A percentile compares a stretch with the other conserved stretches of the same genome.
phyloP scores from a whole-genome alignment of 1,140 invertebrate species.

The Euborellia annulipes region DNA sequence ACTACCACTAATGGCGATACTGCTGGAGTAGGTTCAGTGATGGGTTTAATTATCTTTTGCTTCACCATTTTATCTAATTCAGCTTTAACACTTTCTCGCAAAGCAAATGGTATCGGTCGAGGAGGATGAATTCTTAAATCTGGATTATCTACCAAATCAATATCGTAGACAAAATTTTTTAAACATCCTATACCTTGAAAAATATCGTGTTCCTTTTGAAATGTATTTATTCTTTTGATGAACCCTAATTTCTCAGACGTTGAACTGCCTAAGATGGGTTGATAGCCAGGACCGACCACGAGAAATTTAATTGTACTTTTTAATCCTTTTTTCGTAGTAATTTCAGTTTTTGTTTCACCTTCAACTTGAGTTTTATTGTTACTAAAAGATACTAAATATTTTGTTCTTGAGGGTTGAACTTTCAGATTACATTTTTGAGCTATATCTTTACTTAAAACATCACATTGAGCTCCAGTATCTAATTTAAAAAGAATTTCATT shows the following conservation, averaged over 20 bases:
- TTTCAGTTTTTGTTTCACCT: not conserved
- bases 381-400: not conserved
- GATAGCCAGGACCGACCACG: not conserved
- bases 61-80: conserved; percentile 8
- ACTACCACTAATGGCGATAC: conserved; percentile 8
- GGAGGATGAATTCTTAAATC: conserved; percentile 6
- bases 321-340: not conserved
- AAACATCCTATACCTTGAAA: conserved; percentile 5
- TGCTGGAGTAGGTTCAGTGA: conserved; percentile 8
- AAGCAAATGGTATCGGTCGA: conserved; percentile 4
- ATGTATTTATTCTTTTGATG: not conserved
- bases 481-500: not conserved
- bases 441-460: not conserved
- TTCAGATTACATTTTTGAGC: not conserved
- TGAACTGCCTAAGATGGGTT: no score
- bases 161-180: conserved; percentile 8
- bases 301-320: not conserved
- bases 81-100: conserved; percentile 5
- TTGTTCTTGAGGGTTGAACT: not conserved
- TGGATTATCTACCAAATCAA: conserved; percentile 8
- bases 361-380: not conserved
- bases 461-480: not conserved
- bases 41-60: conserved; percentile 6
- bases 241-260: not conserved
- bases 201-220: not conserved